Conservation (phyloP, 2,797 vertebrate genomes). For the Anniella stebbinsi region DNA sequence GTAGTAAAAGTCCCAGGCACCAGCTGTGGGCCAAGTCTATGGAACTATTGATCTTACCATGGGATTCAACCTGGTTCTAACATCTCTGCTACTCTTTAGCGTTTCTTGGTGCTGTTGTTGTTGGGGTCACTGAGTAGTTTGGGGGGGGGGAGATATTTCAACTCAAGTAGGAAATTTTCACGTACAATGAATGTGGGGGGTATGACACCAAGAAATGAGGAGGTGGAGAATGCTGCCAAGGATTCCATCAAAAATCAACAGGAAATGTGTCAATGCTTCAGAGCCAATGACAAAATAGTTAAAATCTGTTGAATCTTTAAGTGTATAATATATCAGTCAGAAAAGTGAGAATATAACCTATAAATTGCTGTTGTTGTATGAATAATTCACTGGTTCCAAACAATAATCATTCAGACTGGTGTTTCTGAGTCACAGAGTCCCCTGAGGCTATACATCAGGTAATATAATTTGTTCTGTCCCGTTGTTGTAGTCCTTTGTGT, state of each 20-base stretch:
- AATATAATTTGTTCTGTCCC: slow-evolving; percentile 5
- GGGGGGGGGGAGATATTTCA: not conserved
- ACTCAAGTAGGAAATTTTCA: not conserved
- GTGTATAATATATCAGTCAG: not conserved
- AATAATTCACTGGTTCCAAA: slow-evolving; percentile 29
- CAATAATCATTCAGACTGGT: slow-evolving; percentile 29
- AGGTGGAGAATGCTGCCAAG: not conserved
- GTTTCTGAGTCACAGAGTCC: slow-evolving; percentile 22
- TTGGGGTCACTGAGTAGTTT: not conserved
- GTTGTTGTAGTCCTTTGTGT: slow-evolving; percentile 4
- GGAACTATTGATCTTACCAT: not conserved
- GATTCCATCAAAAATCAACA: slow-evolving; percentile 2
- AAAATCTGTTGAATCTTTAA: not conserved
- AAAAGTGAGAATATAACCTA: not conserved
- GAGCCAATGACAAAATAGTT: not conserved
- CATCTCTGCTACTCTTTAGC: not conserved
- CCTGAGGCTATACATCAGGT: slow-evolving; percentile 22
- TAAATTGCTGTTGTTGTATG: slow-evolving; percentile 4
- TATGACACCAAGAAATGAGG: not conserved
- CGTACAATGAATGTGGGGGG: not conserved
- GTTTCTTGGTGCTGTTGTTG: not conserved
- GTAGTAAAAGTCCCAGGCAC: not conserved
- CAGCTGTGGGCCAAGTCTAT: not conserved
- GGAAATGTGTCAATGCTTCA: not conserved
- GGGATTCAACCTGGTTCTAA: not conserved